Conservation (phyloP, 2,113 vertebrate genomes). For the Neodon shergylaensis region DNA sequence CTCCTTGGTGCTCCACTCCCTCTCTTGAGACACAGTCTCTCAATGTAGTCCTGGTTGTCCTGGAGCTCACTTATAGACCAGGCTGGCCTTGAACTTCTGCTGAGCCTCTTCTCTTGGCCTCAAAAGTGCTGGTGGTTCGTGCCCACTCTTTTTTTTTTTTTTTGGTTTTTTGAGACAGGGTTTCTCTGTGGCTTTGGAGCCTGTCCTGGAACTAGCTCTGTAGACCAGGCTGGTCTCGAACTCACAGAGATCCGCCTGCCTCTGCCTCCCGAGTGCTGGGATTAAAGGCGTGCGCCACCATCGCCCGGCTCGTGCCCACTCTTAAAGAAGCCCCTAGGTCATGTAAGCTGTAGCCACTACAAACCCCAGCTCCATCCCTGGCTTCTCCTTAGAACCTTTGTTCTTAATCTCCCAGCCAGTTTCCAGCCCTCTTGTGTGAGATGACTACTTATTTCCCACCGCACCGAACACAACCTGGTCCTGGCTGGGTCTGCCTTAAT, state of each 20-base stretch:
- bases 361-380: background rate
- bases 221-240: too few species aligned
- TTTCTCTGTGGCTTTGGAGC: too few species aligned
- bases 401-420: background rate
- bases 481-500: background rate
- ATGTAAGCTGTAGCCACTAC: background rate
- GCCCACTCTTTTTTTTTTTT: conserved; percentile 29
- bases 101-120: background rate
- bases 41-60: background rate
- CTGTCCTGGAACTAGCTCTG: too few species aligned
- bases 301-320: background rate
- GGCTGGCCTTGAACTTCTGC: background rate
- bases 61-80: background rate
- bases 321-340: background rate
- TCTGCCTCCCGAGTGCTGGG: too few species aligned
- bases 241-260: too few species aligned
- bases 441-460: background rate
- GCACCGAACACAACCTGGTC: background rate
- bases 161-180: too few species aligned
- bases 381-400: background rate
- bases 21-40: background rate
- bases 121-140: background rate
- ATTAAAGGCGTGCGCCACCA: too few species aligned
- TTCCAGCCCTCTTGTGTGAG: background rate
- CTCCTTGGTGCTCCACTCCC: background rate